phyloP scores from a whole-genome alignment of 2,113 vertebrate species.

The Sylvia atricapilla region DNA sequence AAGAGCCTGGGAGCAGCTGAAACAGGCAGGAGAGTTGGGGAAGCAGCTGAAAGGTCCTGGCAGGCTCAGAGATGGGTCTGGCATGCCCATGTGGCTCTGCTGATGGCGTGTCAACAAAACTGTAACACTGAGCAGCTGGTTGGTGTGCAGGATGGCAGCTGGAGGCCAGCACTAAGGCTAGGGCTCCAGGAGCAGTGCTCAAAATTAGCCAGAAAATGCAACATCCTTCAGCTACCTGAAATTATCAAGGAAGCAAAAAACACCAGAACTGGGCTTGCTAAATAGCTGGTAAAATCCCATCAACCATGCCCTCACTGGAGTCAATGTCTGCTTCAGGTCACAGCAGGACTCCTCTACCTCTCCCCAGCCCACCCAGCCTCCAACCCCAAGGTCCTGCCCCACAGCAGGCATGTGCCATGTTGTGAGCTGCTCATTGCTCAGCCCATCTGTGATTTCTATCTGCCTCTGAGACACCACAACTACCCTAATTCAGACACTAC shows the following conservation, averaged over 20 bases:
- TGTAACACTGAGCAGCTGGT: background rate
- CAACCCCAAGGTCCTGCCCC: background rate
- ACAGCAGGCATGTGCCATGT: fast-evolving
- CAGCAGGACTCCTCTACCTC: background rate
- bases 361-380: background rate
- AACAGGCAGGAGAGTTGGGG: background rate
- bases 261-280: background rate
- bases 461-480: background rate
- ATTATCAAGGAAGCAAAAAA: background rate
- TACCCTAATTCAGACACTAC: background rate
- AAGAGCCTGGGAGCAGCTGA: background rate
- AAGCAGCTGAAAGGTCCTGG: background rate
- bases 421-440: background rate
- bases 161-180: background rate
- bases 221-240: background rate
- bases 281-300: background rate
- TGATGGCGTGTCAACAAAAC: background rate
- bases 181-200: background rate
- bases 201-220: background rate
- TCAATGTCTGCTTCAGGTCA: background rate
- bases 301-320: background rate
- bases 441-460: background rate
- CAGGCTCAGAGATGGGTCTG: background rate
- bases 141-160: background rate
- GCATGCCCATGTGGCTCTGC: fast-evolving